Base-by-base conservation (phyloP, 2,888 invertebrate genomes). In the Drosophila nigritarsus region DNA sequence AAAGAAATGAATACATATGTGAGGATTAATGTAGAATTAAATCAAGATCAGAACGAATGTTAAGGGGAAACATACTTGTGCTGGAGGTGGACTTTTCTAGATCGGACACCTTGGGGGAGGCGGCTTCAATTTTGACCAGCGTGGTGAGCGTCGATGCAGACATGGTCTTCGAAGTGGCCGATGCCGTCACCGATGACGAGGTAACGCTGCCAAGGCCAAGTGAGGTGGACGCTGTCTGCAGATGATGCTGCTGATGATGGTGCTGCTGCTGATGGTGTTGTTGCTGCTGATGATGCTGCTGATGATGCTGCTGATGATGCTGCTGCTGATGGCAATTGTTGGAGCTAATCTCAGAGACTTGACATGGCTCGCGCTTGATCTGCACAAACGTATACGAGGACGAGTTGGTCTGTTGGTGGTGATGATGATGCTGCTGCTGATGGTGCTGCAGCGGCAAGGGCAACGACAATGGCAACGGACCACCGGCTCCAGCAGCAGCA, bases 361-460 rank as follows among this genome's bases (percentile, higher is more conserved):
- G 93, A 76, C 93, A 93, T 71, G 93, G 93, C 74, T 93, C 93
- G 27, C 93, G 90, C 80, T 93, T 93, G 24, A 93, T 92, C 79
- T 93, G 92, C 65, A 92, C 90, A 79, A 92, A 91, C 20, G 92
- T 92, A 64, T 92, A 91, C 66, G 92, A 88, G 13, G 91, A 83
- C 45, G 90, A 89, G 59, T 91, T 92, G n/a, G 89, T 83, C 67
- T 91, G 90, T 75, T 91, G 91, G 36, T 90, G 89, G 48, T 80
- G 79, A 66, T 72, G 78, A 54, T 75, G 81, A n/a, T 87, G 89
- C 20, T 78, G 77, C 58, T 67, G 77, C 38, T 71, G 83, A 20
- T 70, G 78, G 29, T 30, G 75, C 50, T 27, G 71, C 29, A 65
- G 29, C 27, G 65, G 71, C 50, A 76, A 40, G 20, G 76, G 42